Percentiles rank a stretch among this genome's conserved stretches.
phyloP scores from a whole-genome alignment of 1,140 invertebrate genomes.

The Pseudobourletiella spinata region DNA sequence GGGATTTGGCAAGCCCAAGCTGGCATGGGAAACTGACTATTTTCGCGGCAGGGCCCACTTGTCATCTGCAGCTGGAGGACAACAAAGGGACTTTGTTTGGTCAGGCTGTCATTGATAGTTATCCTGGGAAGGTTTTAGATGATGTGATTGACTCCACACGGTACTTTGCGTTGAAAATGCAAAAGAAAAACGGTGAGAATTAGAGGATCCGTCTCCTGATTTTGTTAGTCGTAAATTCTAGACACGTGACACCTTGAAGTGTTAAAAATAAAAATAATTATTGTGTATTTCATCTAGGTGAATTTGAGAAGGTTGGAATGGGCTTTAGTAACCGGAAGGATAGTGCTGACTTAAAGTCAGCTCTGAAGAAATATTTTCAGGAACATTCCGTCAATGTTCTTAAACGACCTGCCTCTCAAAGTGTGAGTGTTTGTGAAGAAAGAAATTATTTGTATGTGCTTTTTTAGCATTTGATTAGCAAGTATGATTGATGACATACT shows the following conservation, averaged over 20 bases:
- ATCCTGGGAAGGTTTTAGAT: background rate
- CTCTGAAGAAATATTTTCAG: background rate
- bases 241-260: too few species aligned
- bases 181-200: background rate
- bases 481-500: too few species aligned
- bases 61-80: background rate
- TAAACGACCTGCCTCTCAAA: too few species aligned
- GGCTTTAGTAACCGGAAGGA: background rate
- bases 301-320: background rate
- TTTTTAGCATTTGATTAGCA: too few species aligned
- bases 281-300: background rate
- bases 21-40: background rate
- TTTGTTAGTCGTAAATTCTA: too few species aligned
- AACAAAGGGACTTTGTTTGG: background rate
- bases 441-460: too few species aligned
- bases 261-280: background rate
- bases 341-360: background rate
- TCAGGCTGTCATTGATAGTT: background rate
- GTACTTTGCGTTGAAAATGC: background rate
- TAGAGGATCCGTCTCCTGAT: too few species aligned
- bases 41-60: background rate
- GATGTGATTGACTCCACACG: background rate
- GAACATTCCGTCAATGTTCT: too few species aligned
- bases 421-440: too few species aligned
- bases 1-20: background rate